Percentiles rank a stretch among this genome's conserved stretches.
phyloP scores from a whole-genome alignment of 2,888 invertebrate species.

The Zaprionus lineosus region DNA sequence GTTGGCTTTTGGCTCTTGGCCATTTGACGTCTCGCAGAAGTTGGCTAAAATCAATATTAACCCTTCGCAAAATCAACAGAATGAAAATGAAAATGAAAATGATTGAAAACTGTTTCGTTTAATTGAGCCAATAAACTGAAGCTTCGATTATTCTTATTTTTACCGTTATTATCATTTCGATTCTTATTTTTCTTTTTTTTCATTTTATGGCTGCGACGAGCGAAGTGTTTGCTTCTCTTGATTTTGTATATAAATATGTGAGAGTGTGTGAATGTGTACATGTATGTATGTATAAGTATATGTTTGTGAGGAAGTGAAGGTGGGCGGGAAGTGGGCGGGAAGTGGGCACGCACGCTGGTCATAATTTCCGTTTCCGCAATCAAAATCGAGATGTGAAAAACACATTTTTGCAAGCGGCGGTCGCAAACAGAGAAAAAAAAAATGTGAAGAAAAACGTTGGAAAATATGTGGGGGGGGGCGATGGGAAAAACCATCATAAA shows the following conservation, averaged over 20 bases:
- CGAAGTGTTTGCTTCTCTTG: too few species aligned
- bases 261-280: too few species aligned
- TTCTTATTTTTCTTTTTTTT: constrained; percentile 31
- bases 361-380: constrained; percentile 70
- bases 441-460: neutral
- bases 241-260: too few species aligned
- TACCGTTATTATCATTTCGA: too few species aligned
- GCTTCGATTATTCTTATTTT: constrained; percentile 30
- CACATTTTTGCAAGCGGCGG: constrained; percentile 28
- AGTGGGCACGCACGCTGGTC: too few species aligned
- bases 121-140: constrained; percentile 55
- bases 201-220: too few species aligned
- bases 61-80: constrained; percentile 48
- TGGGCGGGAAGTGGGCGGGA: constrained; percentile 26
- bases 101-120: constrained; percentile 27
- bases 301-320: neutral
- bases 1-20: constrained; percentile 16
- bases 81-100: constrained; percentile 8
- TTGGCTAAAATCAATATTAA: constrained; percentile 61
- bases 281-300: constrained; percentile 7
- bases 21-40: constrained; percentile 10
- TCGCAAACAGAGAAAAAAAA: neutral
- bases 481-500: neutral
- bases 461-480: neutral
- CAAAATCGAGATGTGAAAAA: constrained; percentile 49